Evolutionary conservation across 2,888 invertebrate species (phyloP), one percentile per base, ranked within the genome.

Genomic region (Aleiodes alternator): DNA sequence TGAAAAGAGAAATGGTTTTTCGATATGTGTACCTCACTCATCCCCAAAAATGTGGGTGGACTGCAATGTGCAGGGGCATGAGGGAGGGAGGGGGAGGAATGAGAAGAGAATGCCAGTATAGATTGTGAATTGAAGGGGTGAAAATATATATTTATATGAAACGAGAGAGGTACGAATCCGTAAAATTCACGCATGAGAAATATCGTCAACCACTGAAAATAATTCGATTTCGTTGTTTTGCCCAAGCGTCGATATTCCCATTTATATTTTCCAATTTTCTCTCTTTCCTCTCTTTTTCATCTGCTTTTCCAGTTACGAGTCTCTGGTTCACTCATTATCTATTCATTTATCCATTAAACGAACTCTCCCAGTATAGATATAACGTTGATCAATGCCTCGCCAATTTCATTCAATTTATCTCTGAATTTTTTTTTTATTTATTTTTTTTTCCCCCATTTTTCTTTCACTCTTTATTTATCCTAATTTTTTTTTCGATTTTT

Each of bases 171-270:
- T 74, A 80, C 73, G 80, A 79, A 79, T 76, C 79, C 75, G 82
- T 83, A 84, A 87, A 87, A 88, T 88, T 87, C 86, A 87, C 87
- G 86, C 87, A 87, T 87, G 86, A 86, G 87, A 87, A 88, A 88
- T 87, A 87, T 83, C 86, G 82, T 72, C 85, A 84, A 82, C 83
- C 83, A 86, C 85, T 84, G 84, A 83, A 86, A 85, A 84, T 86
- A 84, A 87, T 87, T 87, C 85, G 85, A 86, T 87, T 87, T 87
- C 82, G 84, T 86, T 87, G 84, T 87, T 87, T 88, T 86, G 84
- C 83, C 61, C 9, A 71, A 23, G 61, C 59, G 73, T 71, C 43
- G 43, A 43, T 43, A 43, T 43, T 73, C 75, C 70, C 72, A 29
- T 66, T 64, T 72, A 61, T 72, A 66, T 66, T 50, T n/a, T 57